phyloP scores from a whole-genome alignment of 2,113 vertebrate species.

The Actenoides hombroni region DNA sequence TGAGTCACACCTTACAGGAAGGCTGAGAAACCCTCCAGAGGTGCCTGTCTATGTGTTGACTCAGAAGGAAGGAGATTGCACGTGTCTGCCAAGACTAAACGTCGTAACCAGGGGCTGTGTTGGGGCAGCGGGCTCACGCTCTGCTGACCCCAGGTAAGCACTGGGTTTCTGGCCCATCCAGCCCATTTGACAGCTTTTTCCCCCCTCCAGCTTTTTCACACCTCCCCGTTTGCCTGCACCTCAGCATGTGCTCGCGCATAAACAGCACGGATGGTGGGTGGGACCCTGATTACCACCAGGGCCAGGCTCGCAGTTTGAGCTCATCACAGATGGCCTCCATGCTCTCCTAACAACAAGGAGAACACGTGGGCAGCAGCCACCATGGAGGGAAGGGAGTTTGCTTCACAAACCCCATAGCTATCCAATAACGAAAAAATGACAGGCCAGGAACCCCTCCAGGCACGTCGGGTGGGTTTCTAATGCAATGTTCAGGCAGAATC shows the following conservation, averaged over 20 bases:
- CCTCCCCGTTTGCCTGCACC: neutral
- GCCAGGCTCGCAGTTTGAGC: neutral
- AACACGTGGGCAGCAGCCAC: neutral
- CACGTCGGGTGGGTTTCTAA: conserved; percentile 61
- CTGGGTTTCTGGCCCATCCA: neutral
- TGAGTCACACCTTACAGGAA: neutral
- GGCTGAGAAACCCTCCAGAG: neutral
- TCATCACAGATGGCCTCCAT: neutral
- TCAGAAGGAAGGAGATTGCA: neutral
- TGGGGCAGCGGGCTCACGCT: neutral
- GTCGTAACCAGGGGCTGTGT: neutral
- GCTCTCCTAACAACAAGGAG: neutral
- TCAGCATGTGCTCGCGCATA: neutral
- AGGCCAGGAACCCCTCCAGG: conserved; percentile 49
- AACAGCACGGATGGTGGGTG: neutral
- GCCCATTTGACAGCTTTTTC: neutral
- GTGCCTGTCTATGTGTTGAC: neutral
- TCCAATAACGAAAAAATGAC: conserved; percentile 40
- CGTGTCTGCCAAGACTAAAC: neutral
- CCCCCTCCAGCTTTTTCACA: neutral
- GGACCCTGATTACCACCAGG: neutral
- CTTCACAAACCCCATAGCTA: neutral
- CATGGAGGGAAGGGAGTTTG: neutral
- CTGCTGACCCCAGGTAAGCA: fast-evolving
- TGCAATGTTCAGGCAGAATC: conserved; percentile 56